Evolutionary conservation across 2,113 vertebrate genomes (phyloP), one percentile per base, ranked within the genome.

Genomic region (Benitochromis conjunctus): DNA sequence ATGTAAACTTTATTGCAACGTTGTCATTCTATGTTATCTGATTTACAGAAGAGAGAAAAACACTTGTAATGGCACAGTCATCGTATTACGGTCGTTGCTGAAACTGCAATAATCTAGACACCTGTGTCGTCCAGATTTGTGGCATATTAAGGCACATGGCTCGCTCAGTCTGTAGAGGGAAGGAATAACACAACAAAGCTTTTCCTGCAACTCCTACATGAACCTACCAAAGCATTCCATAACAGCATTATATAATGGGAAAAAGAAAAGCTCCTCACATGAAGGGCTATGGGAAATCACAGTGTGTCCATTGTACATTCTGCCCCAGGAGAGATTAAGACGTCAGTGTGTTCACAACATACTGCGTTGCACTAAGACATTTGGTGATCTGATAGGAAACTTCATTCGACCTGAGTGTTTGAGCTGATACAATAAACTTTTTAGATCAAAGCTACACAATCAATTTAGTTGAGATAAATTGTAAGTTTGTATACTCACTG

Each of bases 1-100:
- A 95, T 96, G 95, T 96, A 96, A 96, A 97, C 96, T 96, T 96
- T 96, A 96, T 96, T 96, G 91, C 89, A 96, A 93, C 87, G 87
- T 94, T 91, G 81, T 94, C 88, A 84, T 93, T 94, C 91, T 93
- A 94, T 91, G 57, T 92, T 95, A 86, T 93, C 87, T 88, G 93
- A 95, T 93, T 95, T 90, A 95, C 92, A 96, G 94, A 94, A 95
- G 85, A 94, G 87, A 94, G 91, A 87, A 90, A 94, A 93, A 90
- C 89, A 89, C 57, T 92, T 92, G 80, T 91, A 95, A 95, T 91
- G 92, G 94, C 94, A 95, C 93, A 96, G 95, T 95, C 90, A 96
- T 94, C 56, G 91, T 94, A 93, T 92, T 92, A 92, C 90, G 91
- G 92, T 92, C 91, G 92, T 90, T 90, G 91, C 90, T 93, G 93